Evolutionary conservation across 2,113 vertebrate species (phyloP), one percentile per base, ranked within the genome.

Genomic region (Chionis minor): DNA sequence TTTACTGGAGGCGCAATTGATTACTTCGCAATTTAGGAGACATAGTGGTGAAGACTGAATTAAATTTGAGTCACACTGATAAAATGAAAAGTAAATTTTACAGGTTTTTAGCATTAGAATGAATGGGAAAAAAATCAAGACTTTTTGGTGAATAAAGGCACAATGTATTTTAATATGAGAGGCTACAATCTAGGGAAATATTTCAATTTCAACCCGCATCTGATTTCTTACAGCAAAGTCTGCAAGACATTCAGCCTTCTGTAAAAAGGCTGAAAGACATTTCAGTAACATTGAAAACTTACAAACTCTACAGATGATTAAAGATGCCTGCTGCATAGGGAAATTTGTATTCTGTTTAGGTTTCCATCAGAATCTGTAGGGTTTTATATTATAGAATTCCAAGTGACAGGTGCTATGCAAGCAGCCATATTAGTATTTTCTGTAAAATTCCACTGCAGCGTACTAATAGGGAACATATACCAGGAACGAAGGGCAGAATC

Each of bases 311-410:
- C 14, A 73, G 62, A 94, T 75, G 90, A 51, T 38, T 84, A 83
- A 83, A 54, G 35, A 81, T 44, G 42, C 58, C 13, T 91, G 35
- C 52, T 93, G 24, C 80, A 91, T 20, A 95, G 23, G n/a, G 11
- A 97, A 93, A 91, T 72, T 45, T 95, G 73, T 94, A 92, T 95
- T 98, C 85, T 90, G 81, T 89, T 96, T 97, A 54, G 51, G 83
- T 91, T 95, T 78, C 54, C 88, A 79, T 83, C 61, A 94, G 93
- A 95, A 91, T 63, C 82, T 93, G 78, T 82, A 84, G 86, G 62
- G 52, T 97, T 96, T 96, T 94, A 75, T 87, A 62, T 47, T 86
- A 79, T 15, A 86, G 88, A 92, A 94, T 95, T 92, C 51, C 61
- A 95, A 94, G 84, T 94, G 97, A 96, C 74, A 95, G 70, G 80